Evolutionary conservation across 1,140 invertebrate species (phyloP).

Genomic region (Centruroides sculpturatus): DNA sequence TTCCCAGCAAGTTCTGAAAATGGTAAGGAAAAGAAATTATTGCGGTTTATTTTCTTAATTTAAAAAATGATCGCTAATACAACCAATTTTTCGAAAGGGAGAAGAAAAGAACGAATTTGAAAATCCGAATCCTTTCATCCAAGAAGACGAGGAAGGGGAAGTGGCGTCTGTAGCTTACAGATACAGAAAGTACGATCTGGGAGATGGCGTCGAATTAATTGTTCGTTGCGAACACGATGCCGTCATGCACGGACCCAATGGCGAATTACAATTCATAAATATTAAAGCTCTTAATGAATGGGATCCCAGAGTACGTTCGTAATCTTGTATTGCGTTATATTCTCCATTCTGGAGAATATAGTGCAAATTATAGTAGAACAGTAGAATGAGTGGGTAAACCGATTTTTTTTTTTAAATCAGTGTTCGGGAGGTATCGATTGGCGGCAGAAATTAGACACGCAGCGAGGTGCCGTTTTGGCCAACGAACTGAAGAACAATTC

Average conservation of each 20-base stretch:
- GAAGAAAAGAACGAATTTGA: slow-evolving; percentile 82
- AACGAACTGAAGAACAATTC: slow-evolving; percentile 98
- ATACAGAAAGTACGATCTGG: slow-evolving; percentile 93
- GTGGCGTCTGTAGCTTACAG: slow-evolving; percentile 85
- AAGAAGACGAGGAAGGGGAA: slow-evolving; percentile 63
- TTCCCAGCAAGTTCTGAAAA: slow-evolving; percentile 80
- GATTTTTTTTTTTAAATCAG: slow-evolving; percentile 26
- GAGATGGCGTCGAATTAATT: slow-evolving; percentile 81
- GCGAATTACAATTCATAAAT: slow-evolving; percentile 80
- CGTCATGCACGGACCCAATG: slow-evolving; percentile 75
- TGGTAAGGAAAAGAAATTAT: slow-evolving; percentile 25
- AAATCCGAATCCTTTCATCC: slow-evolving; percentile 82
- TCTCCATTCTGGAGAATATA: neutral
- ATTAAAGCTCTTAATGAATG: slow-evolving; percentile 98
- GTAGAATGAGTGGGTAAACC: neutral
- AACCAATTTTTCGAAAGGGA: slow-evolving; percentile 30
- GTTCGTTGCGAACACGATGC: slow-evolving; percentile 94
- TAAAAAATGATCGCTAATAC: neutral
- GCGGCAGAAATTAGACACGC: slow-evolving; percentile 92
- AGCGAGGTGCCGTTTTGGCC: slow-evolving; percentile 92
- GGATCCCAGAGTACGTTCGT: slow-evolving; percentile 64
- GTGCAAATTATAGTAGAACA: neutral
- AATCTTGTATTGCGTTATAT: neutral
- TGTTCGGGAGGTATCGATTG: slow-evolving; percentile 92
- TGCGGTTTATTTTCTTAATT: no score